Conservation (phyloP, 2,113 vertebrate genomes). For the Strix uralensis region DNA sequence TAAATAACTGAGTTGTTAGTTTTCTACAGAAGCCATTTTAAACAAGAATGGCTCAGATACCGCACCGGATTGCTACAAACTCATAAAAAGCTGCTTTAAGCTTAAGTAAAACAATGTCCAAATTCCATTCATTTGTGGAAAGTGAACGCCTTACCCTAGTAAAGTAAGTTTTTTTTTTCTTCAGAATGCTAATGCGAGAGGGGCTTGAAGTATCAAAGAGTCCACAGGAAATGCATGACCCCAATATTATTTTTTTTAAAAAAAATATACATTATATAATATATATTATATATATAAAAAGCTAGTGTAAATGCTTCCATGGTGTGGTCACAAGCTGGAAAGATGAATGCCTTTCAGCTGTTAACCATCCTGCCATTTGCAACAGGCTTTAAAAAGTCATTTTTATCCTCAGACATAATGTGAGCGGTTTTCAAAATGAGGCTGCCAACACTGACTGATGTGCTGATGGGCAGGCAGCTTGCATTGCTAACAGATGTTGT, state of each 20-base stretch:
- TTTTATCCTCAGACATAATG: slow-evolving; percentile 78
- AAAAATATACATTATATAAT: slow-evolving; percentile 85
- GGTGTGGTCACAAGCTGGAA: slow-evolving; percentile 77
- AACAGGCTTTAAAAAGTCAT: slow-evolving; percentile 77
- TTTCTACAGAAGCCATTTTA: slow-evolving; percentile 80
- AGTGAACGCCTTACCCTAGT: slow-evolving; percentile 77
- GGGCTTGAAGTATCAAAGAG: slow-evolving; percentile 83
- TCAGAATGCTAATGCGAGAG: slow-evolving; percentile 81
- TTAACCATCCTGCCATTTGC: slow-evolving; percentile 89
- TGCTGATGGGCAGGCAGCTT: slow-evolving; percentile 75
- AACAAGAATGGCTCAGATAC: slow-evolving; percentile 81
- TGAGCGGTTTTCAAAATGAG: slow-evolving; percentile 85
- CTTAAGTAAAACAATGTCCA: slow-evolving; percentile 82
- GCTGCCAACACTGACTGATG: slow-evolving; percentile 78
- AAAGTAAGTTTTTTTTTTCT: slow-evolving; percentile 75
- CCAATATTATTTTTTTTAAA: slow-evolving; percentile 81
- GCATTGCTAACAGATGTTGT: slow-evolving; percentile 79
- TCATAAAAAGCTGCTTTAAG: slow-evolving; percentile 85
- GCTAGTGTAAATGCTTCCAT: slow-evolving; percentile 82
- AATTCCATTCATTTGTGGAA: slow-evolving; percentile 78
- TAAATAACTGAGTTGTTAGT: slow-evolving; percentile 81
- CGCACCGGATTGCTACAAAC: slow-evolving; percentile 81
- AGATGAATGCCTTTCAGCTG: slow-evolving; percentile 83
- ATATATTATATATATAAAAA: slow-evolving; percentile 86
- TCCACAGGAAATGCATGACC: slow-evolving; percentile 84